Evolutionary conservation across 2,113 vertebrate genomes (phyloP), one percentile per base, ranked within the genome.

Genomic region (Lophotis ruficrista): DNA sequence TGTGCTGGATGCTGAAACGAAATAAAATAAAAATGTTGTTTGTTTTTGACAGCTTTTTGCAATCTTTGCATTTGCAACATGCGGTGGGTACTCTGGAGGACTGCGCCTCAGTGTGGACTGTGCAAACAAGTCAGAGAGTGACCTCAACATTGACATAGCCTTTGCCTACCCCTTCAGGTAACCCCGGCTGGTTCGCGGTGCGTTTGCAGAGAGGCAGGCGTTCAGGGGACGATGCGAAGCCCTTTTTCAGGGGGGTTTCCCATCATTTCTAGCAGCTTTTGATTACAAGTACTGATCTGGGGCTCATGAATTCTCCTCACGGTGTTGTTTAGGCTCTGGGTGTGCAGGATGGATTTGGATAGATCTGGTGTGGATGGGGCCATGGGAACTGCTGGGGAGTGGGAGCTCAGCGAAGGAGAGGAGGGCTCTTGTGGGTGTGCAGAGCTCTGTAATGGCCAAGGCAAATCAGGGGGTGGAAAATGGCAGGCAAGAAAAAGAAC

Each of bases 41-140:
- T 97, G 76, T 96, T 87, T 82, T 97, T 87, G 48, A 82, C 98
- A 99, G 99, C 98, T 99, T 97, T 99, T 99, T 99, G 98, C 99
- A 96, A 99, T 99, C 98, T 99, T 99, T 99, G 99, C 99, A 51
- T 99, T 99, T 98, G 99, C 99, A 96, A 99, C 99, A 99, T 99
- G 99, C 92, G 99, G 99, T 73, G 99, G 99, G 93, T 99, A 99
- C 98, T 99, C 99, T 24, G 99, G 99, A 95, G 99, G 98, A 97
- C 98, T 99, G 97, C 98, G 98, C 97, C 98, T 99, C 95, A 99
- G 99, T 87, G 99, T 99, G 98, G 99, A 99, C 98, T 99, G 99
- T 83, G 98, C 98, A 97, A 99, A 99, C 98, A 99, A 98, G 98
- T 98, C 99, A 19, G 98, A 99, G 97, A 99, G 99, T 98, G 98